Base-by-base conservation (phyloP, 2,797 vertebrate genomes). In the Serranus cabrilla region DNA sequence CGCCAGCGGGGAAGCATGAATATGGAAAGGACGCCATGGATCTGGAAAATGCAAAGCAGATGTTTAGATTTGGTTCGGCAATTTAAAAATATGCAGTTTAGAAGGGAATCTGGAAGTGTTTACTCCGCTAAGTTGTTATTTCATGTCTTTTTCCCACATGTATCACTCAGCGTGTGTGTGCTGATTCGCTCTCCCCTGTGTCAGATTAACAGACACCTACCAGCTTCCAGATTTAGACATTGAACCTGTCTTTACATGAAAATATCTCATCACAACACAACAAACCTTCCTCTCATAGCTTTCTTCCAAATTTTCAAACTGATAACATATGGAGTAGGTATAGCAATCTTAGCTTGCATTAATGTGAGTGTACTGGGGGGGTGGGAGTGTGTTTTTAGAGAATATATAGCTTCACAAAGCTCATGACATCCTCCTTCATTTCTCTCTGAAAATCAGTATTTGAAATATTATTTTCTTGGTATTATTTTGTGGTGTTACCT, bases 401-500 rank as follows among this genome's bases (percentile, higher is more conserved):
- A 72, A 58, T 65, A 76, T 80, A 75, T 42, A 76, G 46, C 66
- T 60, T 79, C 81, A 78, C 52, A 45, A n/a, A 83, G 37, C 43
- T 86, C 61, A 79, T 81, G 31, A 18, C 60, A 58, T 52, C 76
- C 59, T 39, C 49, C 42, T 80, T 71, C 64, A 54, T 71, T 73
- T 80, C 45, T 71, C 18, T 87, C 45, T 70, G 49, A 74, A 81
- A 68, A 83, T 82, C 40, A n/a, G 54, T 78, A 67, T 89, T 89
- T 76, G 50, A 12, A 77, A 39, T 40, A 7, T 65, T 71, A 59
- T 78, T 84, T 84, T 81, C 51, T 70, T 78, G 46, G n/a, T 77
- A 72, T 82, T 72, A 37, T 21, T 79, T 85, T 79, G 72, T 87
- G 58, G 45, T 66, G 66, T 82, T 56, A 7, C 60, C 54, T 76